phyloP scores from a whole-genome alignment of 2,888 invertebrate species.

The Mythimna vitellina region DNA sequence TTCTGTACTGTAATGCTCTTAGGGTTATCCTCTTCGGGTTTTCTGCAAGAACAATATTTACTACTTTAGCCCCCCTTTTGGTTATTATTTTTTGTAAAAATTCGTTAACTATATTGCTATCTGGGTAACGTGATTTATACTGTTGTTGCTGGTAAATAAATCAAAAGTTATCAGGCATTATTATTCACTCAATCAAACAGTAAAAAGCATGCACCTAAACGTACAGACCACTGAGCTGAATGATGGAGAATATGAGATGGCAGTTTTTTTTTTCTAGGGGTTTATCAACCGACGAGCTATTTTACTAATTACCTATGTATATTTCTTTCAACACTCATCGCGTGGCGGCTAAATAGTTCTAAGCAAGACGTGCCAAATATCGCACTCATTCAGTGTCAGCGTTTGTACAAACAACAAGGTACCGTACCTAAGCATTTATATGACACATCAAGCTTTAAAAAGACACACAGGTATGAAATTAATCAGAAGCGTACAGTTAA shows the following conservation, averaged over 20 bases:
- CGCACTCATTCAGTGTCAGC: conserved; percentile 37
- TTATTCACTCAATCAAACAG: conserved; percentile 59
- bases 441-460: not conserved
- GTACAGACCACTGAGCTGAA: conserved; percentile 32
- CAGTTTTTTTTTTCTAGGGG: not conserved
- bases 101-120: conserved; percentile 23
- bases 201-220: conserved; percentile 57
- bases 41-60: conserved; percentile 85
- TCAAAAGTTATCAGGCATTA: conserved; percentile 60
- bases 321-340: conserved; percentile 20
- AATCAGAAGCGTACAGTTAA: not conserved
- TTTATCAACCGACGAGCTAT: conserved; percentile 19
- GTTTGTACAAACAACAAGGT: conserved; percentile 15
- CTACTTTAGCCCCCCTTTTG: conserved; percentile 68
- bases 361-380: conserved; percentile 15
- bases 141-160: conserved; percentile 47
- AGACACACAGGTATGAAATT: not conserved
- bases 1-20: conserved; percentile 87
- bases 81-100: conserved; percentile 42
- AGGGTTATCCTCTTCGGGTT: conserved; percentile 87
- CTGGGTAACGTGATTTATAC: conserved; percentile 11
- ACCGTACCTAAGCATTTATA: conserved; percentile 6
- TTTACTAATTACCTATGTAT: conserved; percentile 14
- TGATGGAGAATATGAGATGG: not conserved
- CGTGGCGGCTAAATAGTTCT: conserved; percentile 3